phyloP scores from a whole-genome alignment of 2,113 vertebrate genomes.

The Ceyx melanurus region DNA sequence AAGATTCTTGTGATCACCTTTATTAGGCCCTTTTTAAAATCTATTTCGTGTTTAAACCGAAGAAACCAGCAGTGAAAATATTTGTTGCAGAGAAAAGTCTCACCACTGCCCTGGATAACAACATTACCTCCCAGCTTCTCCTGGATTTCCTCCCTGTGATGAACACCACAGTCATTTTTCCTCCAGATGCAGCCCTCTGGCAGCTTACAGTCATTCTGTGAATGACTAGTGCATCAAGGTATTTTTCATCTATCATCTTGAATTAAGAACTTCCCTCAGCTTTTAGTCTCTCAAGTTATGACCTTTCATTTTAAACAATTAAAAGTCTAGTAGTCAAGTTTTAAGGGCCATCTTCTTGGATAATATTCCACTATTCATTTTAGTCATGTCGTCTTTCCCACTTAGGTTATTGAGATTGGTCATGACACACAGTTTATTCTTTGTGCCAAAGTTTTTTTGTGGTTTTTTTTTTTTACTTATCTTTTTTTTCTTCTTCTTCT shows the following conservation, averaged over 20 bases:
- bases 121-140: not conserved
- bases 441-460: not conserved
- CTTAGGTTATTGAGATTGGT: not conserved
- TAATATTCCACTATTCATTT: not conserved
- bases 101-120: not conserved
- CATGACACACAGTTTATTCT: not conserved
- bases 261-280: not conserved
- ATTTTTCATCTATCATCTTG: not conserved
- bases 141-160: not conserved
- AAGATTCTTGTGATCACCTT: not conserved
- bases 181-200: not conserved
- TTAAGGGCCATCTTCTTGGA: not conserved
- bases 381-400: not conserved
- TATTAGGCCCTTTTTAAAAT: not conserved
- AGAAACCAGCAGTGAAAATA: not conserved
- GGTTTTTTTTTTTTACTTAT: too few species aligned
- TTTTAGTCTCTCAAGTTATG: not conserved
- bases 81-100: not conserved
- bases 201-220: not conserved
- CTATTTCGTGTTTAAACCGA: not conserved
- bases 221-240: not conserved
- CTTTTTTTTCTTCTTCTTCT: not conserved
- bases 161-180: not conserved
- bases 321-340: not conserved
- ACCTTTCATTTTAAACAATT: conserved; percentile 5